These are phyloP conservation scores for Miichthys miiuy DNA, from an alignment of 2,797 vertebrate genomes.

Conservation along the genomic window DNA sequence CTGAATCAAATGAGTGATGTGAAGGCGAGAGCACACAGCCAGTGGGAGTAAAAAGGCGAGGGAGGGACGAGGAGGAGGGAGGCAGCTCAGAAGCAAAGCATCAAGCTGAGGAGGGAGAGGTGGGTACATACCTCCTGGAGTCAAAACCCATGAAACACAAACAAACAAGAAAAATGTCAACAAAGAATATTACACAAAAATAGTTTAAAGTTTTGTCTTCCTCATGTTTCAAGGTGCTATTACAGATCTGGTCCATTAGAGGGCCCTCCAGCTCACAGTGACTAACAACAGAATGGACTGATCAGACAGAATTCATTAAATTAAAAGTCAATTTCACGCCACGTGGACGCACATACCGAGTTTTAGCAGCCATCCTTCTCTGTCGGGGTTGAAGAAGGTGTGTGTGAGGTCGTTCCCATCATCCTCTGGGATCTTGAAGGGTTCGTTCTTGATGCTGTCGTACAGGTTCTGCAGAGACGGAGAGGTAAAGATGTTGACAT, in stretches of 20 bases:
- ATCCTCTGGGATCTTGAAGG: slow-evolving; percentile 96
- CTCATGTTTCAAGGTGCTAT: not conserved
- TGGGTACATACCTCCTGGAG: slow-evolving; percentile 97
- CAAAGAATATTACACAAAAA: slow-evolving; percentile 8
- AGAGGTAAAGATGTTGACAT: not conserved
- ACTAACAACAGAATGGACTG: not conserved
- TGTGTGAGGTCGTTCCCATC: slow-evolving; percentile 95
- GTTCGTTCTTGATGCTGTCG: slow-evolving; percentile 94
- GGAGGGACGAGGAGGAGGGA: slow-evolving; percentile 44
- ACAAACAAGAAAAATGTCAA: slow-evolving; percentile 90
- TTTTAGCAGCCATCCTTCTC: slow-evolving; percentile 97
- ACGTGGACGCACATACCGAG: slow-evolving; percentile 85
- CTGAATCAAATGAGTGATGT: slow-evolving; percentile 37
- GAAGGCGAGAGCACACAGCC: slow-evolving; percentile 66
- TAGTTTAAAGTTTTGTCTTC: not conserved
- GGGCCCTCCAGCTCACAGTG: slow-evolving; percentile 34
- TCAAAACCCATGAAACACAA: slow-evolving; percentile 90
- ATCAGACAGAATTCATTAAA: not conserved
- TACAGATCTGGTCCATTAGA: slow-evolving; percentile 43
- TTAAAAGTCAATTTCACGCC: not conserved
- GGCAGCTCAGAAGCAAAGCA: slow-evolving; percentile 66
- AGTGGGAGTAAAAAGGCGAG: slow-evolving; percentile 50
- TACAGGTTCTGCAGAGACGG: slow-evolving; percentile 87
- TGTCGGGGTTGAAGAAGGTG: slow-evolving; percentile 96
- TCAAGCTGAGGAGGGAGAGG: slow-evolving; percentile 35